These are phyloP conservation scores for chimpanzee (Pan troglodytes) DNA, from an alignment of 2,113 vertebrate species.

Conservation along the genomic window DNA sequence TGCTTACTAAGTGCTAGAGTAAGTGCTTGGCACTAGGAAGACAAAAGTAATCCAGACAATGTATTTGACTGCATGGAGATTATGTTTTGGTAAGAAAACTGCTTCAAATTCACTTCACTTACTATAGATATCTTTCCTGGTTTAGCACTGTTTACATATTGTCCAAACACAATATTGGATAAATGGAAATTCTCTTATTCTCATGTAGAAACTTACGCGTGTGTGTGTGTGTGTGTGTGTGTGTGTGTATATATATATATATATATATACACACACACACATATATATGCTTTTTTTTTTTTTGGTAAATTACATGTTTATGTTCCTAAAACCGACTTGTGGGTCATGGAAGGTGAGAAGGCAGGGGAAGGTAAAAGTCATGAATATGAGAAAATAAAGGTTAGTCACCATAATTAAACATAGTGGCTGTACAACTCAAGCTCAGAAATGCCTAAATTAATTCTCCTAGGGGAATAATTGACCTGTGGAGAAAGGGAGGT, in stretches of 20 bases:
- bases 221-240: too few species aligned
- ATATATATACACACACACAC: too few species aligned
- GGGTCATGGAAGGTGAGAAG: constrained; percentile 9
- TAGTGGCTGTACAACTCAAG: not conserved
- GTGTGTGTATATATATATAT: too few species aligned
- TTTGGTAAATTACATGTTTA: not conserved
- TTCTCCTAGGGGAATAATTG: not conserved
- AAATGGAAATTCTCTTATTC: constrained; percentile 20
- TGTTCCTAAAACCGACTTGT: not conserved
- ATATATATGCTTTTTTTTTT: not conserved
- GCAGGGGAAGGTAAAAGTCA: not conserved
- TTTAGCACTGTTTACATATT: not conserved
- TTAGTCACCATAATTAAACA: not conserved
- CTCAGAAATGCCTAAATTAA: not conserved
- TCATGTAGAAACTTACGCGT: not conserved
- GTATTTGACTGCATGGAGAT: not conserved
- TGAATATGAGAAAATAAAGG: not conserved
- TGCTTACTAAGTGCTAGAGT: not conserved
- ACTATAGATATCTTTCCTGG: not conserved
- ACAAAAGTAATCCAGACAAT: constrained; percentile 18
- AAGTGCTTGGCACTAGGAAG: not conserved
- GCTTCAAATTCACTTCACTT: constrained; percentile 32
- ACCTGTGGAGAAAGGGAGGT: not conserved
- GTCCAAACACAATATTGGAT: constrained; percentile 3
- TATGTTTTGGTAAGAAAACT: constrained; percentile 27